phyloP scores from a whole-genome alignment of 1,140 invertebrate genomes.

The Pinna nobilis region DNA sequence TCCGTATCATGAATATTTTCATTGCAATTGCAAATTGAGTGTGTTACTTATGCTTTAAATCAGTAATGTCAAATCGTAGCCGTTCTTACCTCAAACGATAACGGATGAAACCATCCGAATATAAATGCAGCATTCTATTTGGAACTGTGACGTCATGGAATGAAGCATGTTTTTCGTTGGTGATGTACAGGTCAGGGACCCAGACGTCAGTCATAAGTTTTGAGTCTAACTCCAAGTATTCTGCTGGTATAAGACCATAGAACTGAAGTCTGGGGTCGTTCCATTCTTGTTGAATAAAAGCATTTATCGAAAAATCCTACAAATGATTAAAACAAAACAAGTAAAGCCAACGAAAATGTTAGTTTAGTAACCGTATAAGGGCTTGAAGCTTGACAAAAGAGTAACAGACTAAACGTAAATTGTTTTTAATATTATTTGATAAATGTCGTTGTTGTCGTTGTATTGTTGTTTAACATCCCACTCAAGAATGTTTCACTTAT shows the following conservation, averaged over 20 bases:
- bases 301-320: conserved; percentile 64
- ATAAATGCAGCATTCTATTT: conserved; percentile 74
- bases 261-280: conserved; percentile 47
- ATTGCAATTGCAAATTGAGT: too few relatives aligned
- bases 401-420: too few relatives aligned
- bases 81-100: conserved; percentile 62
- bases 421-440: too few relatives aligned
- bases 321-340: not conserved
- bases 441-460: too few relatives aligned
- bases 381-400: too few relatives aligned
- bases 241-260: conserved; percentile 42
- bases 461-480: too few relatives aligned
- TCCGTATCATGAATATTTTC: too few relatives aligned
- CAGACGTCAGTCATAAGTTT: conserved; percentile 71
- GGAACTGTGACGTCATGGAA: conserved; percentile 75
- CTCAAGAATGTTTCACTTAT: too few relatives aligned
- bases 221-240: conserved; percentile 63
- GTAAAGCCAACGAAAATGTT: too few relatives aligned
- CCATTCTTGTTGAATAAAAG: conserved; percentile 63
- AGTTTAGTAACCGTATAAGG: too few relatives aligned
- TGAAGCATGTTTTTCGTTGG: conserved; percentile 74
- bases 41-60: too few relatives aligned
- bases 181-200: conserved; percentile 75
- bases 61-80: not conserved
- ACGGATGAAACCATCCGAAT: conserved; percentile 75